Conservation (phyloP, 2,113 vertebrate genomes). For the Phocoena sinus region DNA sequence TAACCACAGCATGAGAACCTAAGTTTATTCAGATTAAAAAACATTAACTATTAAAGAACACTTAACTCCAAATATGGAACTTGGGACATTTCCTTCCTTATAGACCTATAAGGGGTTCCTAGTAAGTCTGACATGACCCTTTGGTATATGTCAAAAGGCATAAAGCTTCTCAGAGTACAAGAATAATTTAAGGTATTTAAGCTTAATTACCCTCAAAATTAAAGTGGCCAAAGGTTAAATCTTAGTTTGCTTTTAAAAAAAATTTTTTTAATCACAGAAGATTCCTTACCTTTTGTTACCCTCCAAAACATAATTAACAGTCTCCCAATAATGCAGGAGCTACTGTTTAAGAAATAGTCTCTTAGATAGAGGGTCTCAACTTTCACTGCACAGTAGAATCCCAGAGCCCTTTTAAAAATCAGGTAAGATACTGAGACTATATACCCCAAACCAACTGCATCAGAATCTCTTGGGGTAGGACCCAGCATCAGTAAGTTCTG, state of each 20-base stretch:
- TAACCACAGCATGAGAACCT: neutral
- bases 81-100: neutral
- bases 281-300: neutral
- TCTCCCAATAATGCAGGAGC: neutral
- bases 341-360: neutral
- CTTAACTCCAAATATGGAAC: neutral
- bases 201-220: neutral
- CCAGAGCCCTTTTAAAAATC: neutral
- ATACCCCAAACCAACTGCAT: neutral
- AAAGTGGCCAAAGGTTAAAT: constrained; percentile 9
- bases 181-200: neutral
- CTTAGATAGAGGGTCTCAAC: neutral
- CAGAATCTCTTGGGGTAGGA: neutral
- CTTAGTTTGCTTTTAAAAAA: neutral
- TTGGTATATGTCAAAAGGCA: neutral
- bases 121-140: neutral
- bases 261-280: neutral
- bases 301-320: neutral
- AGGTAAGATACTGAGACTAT: neutral
- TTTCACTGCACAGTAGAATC: neutral
- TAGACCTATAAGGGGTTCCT: neutral
- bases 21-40: neutral
- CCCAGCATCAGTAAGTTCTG: neutral
- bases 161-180: neutral
- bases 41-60: neutral